A percentile compares a stretch with the other conserved stretches of the same genome.
phyloP scores from a whole-genome alignment of 2,888 invertebrate species.

The Lasioglossum lativentre region DNA sequence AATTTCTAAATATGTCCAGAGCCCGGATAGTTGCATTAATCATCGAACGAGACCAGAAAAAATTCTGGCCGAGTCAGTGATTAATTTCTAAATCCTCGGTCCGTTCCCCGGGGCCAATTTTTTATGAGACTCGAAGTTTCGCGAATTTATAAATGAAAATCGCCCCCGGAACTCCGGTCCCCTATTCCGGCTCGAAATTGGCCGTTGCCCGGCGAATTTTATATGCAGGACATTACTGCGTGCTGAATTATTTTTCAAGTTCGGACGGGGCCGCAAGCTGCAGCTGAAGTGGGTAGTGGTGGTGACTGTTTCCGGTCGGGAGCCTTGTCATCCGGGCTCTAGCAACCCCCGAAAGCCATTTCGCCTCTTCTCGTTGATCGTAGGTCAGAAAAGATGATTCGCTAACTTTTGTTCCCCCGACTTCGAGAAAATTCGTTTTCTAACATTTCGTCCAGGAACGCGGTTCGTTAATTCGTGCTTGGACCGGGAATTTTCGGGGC shows the following conservation, averaged over 20 bases:
- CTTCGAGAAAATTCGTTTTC: conserved; percentile 18
- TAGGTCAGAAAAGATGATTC: conserved; percentile 13
- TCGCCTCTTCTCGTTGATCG: background rate
- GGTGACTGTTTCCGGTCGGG: conserved; percentile 57
- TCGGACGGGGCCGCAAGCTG: conserved; percentile 58
- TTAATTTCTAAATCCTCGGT: conserved; percentile 41
- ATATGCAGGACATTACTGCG: conserved; percentile 69
- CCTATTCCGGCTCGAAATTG: conserved; percentile 48
- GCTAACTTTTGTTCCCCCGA: conserved; percentile 29
- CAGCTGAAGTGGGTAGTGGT: conserved; percentile 27
- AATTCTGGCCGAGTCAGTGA: conserved; percentile 24
- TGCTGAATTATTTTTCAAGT: conserved; percentile 72
- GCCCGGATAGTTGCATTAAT: conserved; percentile 35
- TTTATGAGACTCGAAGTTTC: conserved; percentile 42
- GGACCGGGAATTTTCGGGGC: conserved; percentile 12
- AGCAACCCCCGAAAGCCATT: conserved; percentile 46
- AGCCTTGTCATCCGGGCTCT: conserved; percentile 56
- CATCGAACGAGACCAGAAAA: conserved; percentile 37
- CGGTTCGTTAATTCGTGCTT: background rate
- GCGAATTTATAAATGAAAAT: conserved; percentile 65
- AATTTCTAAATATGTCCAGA: background rate
- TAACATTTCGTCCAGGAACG: background rate
- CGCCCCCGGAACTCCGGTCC: conserved; percentile 22
- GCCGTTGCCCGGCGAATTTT: conserved; percentile 62
- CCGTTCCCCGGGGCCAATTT: conserved; percentile 31